phyloP scores from a whole-genome alignment of 2,888 invertebrate species.

The Catocala sponsa region DNA sequence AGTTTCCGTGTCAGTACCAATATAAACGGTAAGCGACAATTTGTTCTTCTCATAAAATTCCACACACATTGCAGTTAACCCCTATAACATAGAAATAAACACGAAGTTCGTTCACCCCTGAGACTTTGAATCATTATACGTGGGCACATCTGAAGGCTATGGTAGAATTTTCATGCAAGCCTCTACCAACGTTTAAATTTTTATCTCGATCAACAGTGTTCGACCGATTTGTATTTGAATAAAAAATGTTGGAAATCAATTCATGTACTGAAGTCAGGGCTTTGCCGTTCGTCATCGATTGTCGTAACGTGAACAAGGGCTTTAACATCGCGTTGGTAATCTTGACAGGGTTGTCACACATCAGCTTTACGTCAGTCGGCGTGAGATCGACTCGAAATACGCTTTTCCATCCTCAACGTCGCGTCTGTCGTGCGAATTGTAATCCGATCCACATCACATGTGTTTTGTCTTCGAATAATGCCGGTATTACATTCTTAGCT shows the following conservation, averaged over 20 bases:
- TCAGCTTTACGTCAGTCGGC: slow-evolving; percentile 43
- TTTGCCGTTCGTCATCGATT: neutral
- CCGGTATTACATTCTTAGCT: slow-evolving; percentile 38
- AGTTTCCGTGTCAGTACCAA: too few relatives aligned
- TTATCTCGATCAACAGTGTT: too few relatives aligned
- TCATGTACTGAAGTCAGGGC: neutral
- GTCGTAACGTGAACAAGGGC: slow-evolving; percentile 2
- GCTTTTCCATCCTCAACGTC: slow-evolving; percentile 24
- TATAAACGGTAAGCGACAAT: too few relatives aligned
- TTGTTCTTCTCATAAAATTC: too few relatives aligned
- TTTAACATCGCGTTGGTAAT: slow-evolving; percentile 22
- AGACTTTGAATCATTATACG: neutral
- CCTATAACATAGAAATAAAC: neutral
- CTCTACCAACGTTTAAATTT: neutral
- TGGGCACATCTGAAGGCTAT: too few relatives aligned
- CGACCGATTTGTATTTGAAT: too few relatives aligned
- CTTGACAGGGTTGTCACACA: slow-evolving; percentile 47
- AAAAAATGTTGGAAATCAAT: too few relatives aligned
- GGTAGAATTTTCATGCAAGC: too few relatives aligned
- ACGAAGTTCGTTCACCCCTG: slow-evolving; percentile 1
- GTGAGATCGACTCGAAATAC: slow-evolving; percentile 15
- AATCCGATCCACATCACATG: slow-evolving; percentile 45
- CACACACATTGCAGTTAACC: neutral
- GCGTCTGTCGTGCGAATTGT: slow-evolving; percentile 39
- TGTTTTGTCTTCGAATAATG: slow-evolving; percentile 45